phyloP scores from a whole-genome alignment of 2,113 vertebrate species.

The Xenopus borealis region DNA sequence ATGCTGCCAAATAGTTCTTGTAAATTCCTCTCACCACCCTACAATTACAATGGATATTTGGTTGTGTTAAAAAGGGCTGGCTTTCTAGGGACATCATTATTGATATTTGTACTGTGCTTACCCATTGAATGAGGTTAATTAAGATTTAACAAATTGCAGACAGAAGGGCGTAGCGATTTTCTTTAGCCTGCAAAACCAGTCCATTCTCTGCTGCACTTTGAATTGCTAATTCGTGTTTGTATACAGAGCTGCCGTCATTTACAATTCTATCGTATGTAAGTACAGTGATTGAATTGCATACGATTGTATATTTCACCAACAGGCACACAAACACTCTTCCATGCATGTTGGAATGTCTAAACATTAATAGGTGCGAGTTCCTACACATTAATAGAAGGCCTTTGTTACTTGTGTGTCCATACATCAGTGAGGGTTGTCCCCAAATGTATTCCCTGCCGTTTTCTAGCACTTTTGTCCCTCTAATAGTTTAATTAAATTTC shows the following conservation, averaged over 20 bases:
- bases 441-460: not conserved
- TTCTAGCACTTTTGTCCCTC: not conserved
- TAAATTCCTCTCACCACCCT: not conserved
- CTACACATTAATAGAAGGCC: conserved; percentile 13
- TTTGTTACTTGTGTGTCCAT: not conserved
- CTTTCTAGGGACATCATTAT: conserved; percentile 25
- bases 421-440: not conserved
- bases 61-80: not conserved
- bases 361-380: not conserved
- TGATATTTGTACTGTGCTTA: conserved; percentile 25
- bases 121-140: conserved; percentile 34
- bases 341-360: not conserved
- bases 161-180: conserved; percentile 28
- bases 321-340: conserved; percentile 1
- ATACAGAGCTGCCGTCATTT: conserved; percentile 21
- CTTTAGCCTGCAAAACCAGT: not conserved
- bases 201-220: conserved; percentile 10
- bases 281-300: conserved; percentile 6
- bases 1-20: too few relatives aligned
- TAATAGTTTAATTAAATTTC: not conserved
- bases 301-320: conserved; percentile 10
- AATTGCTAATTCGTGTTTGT: conserved; percentile 39
- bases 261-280: conserved; percentile 27
- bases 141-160: conserved; percentile 33
- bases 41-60: not conserved